These are phyloP conservation scores for Chaenocephalus aceratus DNA, from an alignment of 2,113 vertebrate genomes.

Conservation along the genomic window DNA sequence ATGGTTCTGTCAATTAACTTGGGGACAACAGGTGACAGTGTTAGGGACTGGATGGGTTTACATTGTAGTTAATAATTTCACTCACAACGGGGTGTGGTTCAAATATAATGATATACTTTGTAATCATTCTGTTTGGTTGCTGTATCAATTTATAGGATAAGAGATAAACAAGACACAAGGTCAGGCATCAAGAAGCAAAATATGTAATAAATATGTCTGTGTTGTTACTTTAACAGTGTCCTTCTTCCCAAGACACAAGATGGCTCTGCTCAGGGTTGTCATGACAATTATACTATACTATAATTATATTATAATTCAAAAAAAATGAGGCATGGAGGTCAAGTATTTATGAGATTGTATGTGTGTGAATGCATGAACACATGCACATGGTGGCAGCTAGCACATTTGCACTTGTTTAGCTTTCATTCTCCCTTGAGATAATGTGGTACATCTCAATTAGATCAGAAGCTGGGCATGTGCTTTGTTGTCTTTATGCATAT, in stretches of 20 bases:
- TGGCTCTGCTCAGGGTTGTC: constrained; percentile 7
- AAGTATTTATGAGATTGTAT: too few species aligned
- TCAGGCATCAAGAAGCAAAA: not conserved
- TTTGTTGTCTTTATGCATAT: constrained; percentile 18
- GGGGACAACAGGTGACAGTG: too few species aligned
- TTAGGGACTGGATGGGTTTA: too few species aligned
- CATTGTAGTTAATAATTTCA: not conserved
- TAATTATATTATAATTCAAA: not conserved
- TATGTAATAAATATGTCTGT: not conserved
- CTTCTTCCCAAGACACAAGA: not conserved
- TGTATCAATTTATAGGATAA: not conserved
- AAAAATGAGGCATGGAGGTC: too few species aligned
- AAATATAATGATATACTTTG: not conserved
- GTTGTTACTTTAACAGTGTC: constrained; percentile 12
- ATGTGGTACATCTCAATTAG: not conserved
- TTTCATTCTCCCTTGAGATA: constrained; percentile 6
- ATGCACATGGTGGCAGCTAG: too few species aligned
- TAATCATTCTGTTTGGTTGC: not conserved
- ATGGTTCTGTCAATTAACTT: too few species aligned
- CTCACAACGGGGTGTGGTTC: not conserved
- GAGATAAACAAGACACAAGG: constrained; percentile 1
- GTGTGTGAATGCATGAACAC: too few species aligned
- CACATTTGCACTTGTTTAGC: too few species aligned
- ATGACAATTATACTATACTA: not conserved
- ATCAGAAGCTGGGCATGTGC: not conserved